Evolutionary conservation across 1,140 invertebrate genomes (phyloP).

Genomic region (Drosophila eugracilis): DNA sequence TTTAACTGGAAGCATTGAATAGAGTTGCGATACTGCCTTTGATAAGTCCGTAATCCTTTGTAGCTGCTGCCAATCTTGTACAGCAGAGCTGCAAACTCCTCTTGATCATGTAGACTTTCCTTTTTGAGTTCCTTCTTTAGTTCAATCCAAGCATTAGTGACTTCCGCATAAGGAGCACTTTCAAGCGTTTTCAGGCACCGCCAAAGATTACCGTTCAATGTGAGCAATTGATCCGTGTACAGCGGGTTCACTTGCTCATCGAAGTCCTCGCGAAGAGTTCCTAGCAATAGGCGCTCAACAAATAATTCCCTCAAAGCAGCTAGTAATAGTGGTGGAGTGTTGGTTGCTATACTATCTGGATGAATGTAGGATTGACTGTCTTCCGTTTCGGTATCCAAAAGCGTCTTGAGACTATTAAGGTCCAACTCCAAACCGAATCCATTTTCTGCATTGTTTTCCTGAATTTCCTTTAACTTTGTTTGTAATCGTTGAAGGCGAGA

Average conservation of each 20-base stretch:
- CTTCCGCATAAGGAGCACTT: constrained; percentile 13
- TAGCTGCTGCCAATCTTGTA: constrained; percentile 54
- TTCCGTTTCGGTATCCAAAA: constrained; percentile 9
- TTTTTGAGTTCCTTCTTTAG: constrained; percentile 13
- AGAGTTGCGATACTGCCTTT: constrained; percentile 41
- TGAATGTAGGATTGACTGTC: constrained; percentile 10
- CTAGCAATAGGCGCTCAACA: constrained; percentile 50
- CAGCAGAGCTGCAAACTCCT: constrained; percentile 38
- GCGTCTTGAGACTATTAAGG: constrained; percentile 12
- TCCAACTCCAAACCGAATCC: constrained; percentile 30
- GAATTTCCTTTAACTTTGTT: constrained; percentile 18
- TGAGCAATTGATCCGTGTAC: constrained; percentile 61
- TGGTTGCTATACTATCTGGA: constrained; percentile 13
- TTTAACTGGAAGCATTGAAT: constrained; percentile 62
- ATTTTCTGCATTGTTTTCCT: background rate
- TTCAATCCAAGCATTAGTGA: constrained; percentile 28
- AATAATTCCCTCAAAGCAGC: constrained; percentile 52
- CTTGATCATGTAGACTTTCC: background rate
- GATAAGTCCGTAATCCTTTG: constrained; percentile 63
- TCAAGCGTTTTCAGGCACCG: constrained; percentile 53
- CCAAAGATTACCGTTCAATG: constrained; percentile 52
- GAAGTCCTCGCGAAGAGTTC: constrained; percentile 31
- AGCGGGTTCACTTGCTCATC: constrained; percentile 53
- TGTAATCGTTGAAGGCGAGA: constrained; percentile 25
- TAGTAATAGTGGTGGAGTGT: constrained; percentile 36